A percentile compares a stretch with the other conserved stretches of the same genome.
These are phyloP conservation scores for Odontesthes bonariensis DNA, from an alignment of 2,113 vertebrate species.

Conservation along the genomic window DNA sequence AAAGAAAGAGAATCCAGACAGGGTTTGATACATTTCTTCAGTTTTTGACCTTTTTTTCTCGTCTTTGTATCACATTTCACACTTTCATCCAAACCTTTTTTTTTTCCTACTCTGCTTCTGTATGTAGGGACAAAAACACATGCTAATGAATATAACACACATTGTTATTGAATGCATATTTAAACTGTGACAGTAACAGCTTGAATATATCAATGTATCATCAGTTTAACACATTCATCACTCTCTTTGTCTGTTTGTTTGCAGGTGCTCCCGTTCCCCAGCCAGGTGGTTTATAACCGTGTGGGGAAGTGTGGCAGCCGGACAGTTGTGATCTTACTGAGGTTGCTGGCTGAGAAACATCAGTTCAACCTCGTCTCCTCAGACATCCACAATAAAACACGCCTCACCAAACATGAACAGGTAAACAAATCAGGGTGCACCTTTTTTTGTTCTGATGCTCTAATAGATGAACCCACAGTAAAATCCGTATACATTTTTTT, in stretches of 20 bases:
- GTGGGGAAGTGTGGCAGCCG: slow-evolving; percentile 98
- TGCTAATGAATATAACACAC: neutral
- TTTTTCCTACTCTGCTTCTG: neutral
- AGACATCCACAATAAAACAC: slow-evolving; percentile 98
- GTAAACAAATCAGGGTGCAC: slow-evolving; percentile 68
- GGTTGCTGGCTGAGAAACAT: slow-evolving; percentile 93
- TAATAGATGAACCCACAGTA: neutral
- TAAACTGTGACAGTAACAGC: neutral
- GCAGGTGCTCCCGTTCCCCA: slow-evolving; percentile 95
- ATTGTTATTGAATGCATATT: neutral
- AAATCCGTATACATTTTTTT: neutral
- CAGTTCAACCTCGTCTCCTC: slow-evolving; percentile 96
- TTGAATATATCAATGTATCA: neutral
- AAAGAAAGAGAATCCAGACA: neutral
- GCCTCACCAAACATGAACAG: slow-evolving; percentile 96
- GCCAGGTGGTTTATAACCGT: slow-evolving; percentile 99
- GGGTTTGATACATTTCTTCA: neutral
- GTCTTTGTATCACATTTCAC: neutral
- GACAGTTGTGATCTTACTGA: slow-evolving; percentile 94
- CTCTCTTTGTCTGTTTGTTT: neutral
- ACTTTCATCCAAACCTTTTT: neutral
- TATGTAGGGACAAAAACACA: too few relatives aligned
- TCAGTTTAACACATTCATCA: neutral
- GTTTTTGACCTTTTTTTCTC: slow-evolving; percentile 2
- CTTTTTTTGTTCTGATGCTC: neutral